Evolutionary conservation across 2,888 invertebrate genomes (phyloP), one percentile per base, ranked within the genome.

Genomic region (Eupithecia pulchellata): DNA sequence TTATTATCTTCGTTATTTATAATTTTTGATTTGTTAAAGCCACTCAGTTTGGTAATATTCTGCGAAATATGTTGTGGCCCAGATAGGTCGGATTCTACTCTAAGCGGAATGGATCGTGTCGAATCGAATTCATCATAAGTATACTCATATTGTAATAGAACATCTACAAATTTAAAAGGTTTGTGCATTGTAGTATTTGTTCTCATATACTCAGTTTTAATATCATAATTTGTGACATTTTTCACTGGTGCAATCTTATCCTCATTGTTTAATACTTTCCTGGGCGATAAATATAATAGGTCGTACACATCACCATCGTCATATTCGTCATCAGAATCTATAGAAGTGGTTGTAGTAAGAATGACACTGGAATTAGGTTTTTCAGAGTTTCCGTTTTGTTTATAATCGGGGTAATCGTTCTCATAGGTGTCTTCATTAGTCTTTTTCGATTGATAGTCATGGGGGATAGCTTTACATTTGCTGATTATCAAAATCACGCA

Each of bases 131-230:
- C 80, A 14, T 81, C 82, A 70, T 85, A 86, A 14, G 74, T 47
- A 66, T 86, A 86, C 34, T 84, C 81, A 73, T 87, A 87, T 57
- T 86, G 84, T 73, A 78, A n/a, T 25, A 61, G 32, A 20, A 61
- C 61, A 34, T 61, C 61, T 13, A 61, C 34, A 32, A 61, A 34
- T 60, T 34, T n/a, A 34, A 60, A 34, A 25, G 32, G 32, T 34
- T 61, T 61, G 11, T 34, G 11, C 13, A 6, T 4, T 13, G 1
- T 25, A 25, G 34, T 30, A 9, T 34, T 11, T 25, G 4, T 14
- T 25, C 61, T 32, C 20, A 61, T 36, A 61, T 20, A 17, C 17
- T 60, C 4, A 27, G 25, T 63, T 36, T 52, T 64, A 20, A 36
- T 73, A 4, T 58, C 52, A 62, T 30, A 70, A 69, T 69, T 62